phyloP scores from a whole-genome alignment of 2,888 invertebrate genomes.

The Drosophila testacea region DNA sequence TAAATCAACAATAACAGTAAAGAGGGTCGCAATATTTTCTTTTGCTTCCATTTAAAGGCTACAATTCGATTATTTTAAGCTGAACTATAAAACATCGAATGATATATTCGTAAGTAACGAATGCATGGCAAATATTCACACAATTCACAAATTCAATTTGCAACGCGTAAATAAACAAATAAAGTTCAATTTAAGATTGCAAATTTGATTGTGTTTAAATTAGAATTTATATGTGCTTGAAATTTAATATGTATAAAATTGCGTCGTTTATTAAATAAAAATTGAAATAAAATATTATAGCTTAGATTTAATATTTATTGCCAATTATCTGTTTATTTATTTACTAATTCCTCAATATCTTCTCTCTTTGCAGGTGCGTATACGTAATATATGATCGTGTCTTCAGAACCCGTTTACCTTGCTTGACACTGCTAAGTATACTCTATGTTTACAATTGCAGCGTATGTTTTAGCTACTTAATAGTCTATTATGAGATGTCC shows the following conservation, averaged over 20 bases:
- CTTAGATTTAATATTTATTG: not conserved
- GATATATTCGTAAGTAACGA: constrained; percentile 3
- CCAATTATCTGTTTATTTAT: not conserved
- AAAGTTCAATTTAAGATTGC: not conserved
- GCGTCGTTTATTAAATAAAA: too few species aligned
- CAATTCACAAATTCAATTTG: constrained; percentile 14
- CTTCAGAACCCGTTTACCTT: not conserved
- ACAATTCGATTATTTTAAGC: constrained; percentile 35
- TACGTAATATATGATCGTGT: not conserved
- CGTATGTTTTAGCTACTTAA: not conserved
- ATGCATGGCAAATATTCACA: not conserved
- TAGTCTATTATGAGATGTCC: not conserved
- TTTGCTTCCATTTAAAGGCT: constrained; percentile 22
- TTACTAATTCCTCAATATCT: not conserved
- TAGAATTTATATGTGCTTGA: too few species aligned
- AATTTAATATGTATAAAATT: not conserved
- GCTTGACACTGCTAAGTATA: constrained; percentile 41
- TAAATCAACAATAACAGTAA: constrained; percentile 8
- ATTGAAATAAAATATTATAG: not conserved
- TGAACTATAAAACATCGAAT: constrained; percentile 4
- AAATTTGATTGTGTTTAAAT: not conserved
- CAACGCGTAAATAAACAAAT: not conserved
- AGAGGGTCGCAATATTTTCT: constrained; percentile 13
- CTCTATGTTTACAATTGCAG: not conserved
- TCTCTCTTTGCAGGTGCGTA: constrained; percentile 55